Evolutionary conservation across 2,888 invertebrate species (phyloP), one percentile per base, ranked within the genome.

Genomic region (Pterobdella sp.): DNA sequence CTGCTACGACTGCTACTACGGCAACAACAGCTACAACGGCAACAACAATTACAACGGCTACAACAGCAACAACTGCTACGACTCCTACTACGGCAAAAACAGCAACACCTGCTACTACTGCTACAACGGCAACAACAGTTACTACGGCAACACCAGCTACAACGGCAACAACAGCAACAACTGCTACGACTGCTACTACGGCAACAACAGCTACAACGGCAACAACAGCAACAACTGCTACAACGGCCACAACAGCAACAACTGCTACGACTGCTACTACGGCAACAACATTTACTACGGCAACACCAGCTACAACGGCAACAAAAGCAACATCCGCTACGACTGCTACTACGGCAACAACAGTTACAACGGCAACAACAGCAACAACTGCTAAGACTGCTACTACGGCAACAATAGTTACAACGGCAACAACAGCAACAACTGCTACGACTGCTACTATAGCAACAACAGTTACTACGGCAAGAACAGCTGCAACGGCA

Each of bases 221-320:
- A 22, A 2, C 35, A 67, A 18, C 66, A 66, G 32, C 66, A 66
- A 66, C 66, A 10, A 22, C 66, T 31, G 4, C 66, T 32, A 31
- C 66, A 4, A 3, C 66, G 4, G 3, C 66, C 4, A 32, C 32
- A n/a, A 67, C 67, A 10, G 3, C 67, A n/a, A 67, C 67, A 7
- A 10, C 7, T 4, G 7, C 64, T 29, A 64, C 64, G n/a, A 14
- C 64, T 14, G n/a, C 7, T 14, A 31, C 64, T 10, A 64, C 26
- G 7, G 29, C 10, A n/a, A 14, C 64, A 10, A 64, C 64, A 29
- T 7, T n/a, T 14, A 64, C 64, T 10, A 10, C 31, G 10, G 7
- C n/a, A 7, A n/a, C 7, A 64, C n/a, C 26, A 14, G 10, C 26
- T 14, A 10, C 26, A 64, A n/a, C 64, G 14, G n/a, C 64, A 29